phyloP scores from a whole-genome alignment of 2,113 vertebrate species.

The Galeopterus variegatus region DNA sequence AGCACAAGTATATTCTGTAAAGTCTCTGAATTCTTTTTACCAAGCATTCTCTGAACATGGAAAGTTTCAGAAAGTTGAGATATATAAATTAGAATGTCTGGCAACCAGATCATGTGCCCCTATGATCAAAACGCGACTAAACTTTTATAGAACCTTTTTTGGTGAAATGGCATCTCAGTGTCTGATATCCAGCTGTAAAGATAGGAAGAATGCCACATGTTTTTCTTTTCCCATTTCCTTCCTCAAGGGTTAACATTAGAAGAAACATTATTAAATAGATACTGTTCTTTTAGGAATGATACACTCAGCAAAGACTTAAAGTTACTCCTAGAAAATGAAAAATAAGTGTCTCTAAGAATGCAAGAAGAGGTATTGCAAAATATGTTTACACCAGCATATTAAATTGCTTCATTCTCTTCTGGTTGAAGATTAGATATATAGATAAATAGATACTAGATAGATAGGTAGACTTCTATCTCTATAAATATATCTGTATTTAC shows the following conservation, averaged over 20 bases:
- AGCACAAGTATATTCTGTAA: conserved; percentile 60
- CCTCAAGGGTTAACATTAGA: conserved; percentile 26
- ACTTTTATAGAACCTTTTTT: neutral
- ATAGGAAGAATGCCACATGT: neutral
- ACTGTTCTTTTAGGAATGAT: conserved; percentile 4
- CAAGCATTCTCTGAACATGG: conserved; percentile 36
- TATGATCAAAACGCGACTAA: conserved; percentile 55
- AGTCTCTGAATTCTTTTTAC: conserved; percentile 37
- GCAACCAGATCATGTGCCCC: neutral
- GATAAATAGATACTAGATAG: neutral
- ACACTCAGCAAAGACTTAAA: conserved; percentile 7
- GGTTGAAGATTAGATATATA: neutral
- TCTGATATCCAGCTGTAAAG: neutral
- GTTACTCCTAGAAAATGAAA: conserved; percentile 27
- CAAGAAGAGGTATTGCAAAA: conserved; percentile 8
- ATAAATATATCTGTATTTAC: neutral
- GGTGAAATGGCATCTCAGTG: neutral
- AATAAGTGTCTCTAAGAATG: neutral
- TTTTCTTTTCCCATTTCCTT: neutral
- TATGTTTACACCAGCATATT: neutral
- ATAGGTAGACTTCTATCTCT: neutral
- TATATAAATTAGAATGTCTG: conserved; percentile 41
- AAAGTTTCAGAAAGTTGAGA: conserved; percentile 4
- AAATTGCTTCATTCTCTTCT: neutral
- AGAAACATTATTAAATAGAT: conserved; percentile 32